Conservation (phyloP, 2,113 vertebrate genomes). For the Dromiciops gliroides region DNA sequence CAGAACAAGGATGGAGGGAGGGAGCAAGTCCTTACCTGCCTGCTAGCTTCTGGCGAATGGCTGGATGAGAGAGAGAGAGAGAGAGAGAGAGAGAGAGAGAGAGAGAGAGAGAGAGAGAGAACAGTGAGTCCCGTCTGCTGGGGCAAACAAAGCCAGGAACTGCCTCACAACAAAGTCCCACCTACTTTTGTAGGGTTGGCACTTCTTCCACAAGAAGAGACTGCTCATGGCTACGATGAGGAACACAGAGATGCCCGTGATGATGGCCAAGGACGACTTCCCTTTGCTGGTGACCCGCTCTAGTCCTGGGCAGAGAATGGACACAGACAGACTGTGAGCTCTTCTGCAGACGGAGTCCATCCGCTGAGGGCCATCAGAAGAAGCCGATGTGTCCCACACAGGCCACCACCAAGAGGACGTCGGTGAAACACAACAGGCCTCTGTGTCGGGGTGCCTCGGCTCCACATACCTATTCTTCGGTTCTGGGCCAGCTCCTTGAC, state of each 20-base stretch:
- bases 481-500: no score
- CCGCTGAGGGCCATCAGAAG: no score
- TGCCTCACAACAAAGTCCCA: conserved; percentile 42
- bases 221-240: conserved; percentile 83
- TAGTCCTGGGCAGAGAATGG: conserved; percentile 81
- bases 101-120: no score
- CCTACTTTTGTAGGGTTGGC: conserved; percentile 85
- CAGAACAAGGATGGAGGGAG: no score
- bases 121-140: conserved; percentile 33
- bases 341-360: no score
- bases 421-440: no score
- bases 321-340: no score
- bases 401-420: accelerated
- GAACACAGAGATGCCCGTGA: conserved; percentile 87
- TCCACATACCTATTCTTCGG: no score
- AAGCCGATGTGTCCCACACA: no score
- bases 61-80: conserved; percentile 69
- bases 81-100: background rate
- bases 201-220: conserved; percentile 87
- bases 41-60: conserved; percentile 81
- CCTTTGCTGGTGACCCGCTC: conserved; percentile 84
- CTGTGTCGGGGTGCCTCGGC: no score
- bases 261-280: conserved; percentile 85
- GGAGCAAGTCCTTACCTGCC: conserved; percentile 80
- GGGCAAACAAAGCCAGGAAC: background rate